Evolutionary conservation across 2,888 invertebrate genomes (phyloP).

Genomic region (Lasioglossum marginatum): DNA sequence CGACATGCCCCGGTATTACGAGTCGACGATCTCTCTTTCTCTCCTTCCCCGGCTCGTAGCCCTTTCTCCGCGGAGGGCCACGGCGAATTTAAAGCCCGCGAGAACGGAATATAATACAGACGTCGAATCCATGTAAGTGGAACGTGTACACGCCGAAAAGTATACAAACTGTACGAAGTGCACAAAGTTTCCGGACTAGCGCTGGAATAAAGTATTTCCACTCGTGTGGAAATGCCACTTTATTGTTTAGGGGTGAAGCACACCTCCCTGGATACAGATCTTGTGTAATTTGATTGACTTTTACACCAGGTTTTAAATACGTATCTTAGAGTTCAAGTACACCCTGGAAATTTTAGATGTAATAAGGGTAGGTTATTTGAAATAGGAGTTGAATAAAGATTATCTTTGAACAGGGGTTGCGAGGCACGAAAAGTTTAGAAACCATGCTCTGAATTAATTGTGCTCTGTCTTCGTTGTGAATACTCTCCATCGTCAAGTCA

Average conservation of each 20-base stretch:
- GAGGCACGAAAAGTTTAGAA: background rate
- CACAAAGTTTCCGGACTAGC: background rate
- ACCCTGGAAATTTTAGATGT: background rate
- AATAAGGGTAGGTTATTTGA: background rate
- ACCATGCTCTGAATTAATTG: background rate
- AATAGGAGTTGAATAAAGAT: background rate
- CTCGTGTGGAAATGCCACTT: background rate
- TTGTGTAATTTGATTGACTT: background rate
- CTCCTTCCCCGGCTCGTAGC: background rate
- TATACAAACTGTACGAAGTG: background rate
- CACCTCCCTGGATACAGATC: background rate
- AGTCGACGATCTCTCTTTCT: background rate
- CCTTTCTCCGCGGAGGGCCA: conserved; percentile 5
- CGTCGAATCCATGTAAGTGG: background rate
- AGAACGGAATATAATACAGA: conserved; percentile 8
- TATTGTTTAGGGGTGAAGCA: background rate
- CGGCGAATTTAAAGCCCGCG: conserved; percentile 16
- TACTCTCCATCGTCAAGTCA: background rate
- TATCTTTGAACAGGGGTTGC: background rate
- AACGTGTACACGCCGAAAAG: background rate
- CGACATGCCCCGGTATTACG: conserved; percentile 39
- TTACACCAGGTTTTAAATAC: background rate
- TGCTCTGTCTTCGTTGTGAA: background rate
- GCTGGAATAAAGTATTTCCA: background rate
- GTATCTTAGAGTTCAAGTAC: background rate